Evolutionary conservation across 2,113 vertebrate genomes (phyloP), one percentile per base, ranked within the genome.

Genomic region (Columba livia): DNA sequence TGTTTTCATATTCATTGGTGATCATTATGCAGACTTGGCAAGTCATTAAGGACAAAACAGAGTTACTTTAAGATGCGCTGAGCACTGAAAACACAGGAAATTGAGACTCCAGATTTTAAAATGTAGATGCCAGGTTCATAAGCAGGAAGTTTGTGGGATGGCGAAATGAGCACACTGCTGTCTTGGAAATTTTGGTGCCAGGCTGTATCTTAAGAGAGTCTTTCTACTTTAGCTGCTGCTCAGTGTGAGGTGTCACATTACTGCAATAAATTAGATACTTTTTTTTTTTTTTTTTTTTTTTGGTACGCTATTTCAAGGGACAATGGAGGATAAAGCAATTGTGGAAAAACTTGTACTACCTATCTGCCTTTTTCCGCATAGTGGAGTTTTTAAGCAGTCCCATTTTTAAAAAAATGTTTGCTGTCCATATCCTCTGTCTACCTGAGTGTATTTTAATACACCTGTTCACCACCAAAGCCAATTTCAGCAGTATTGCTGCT

Each of bases 371-470:
- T 74, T 34, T 89, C 34, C 1, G 3, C 28, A 26, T 34, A 54
- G n/a, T 18, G 36, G 34, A 86, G 14, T 81, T 90, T 56, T 47
- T 19, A 78, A 64, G 4, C 38, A 80, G 10, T 78, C 18, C 6
- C 14, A 4, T 85, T 95, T 89, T 36, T 11, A 3, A 3, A 38
- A 79, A 85, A 79, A 85, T 53, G 10, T 72, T 82, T 84, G 48
- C 64, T 90, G 71, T 89, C 81, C 57, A 32, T 84, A 67, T 87
- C 31, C 23, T 82, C 3, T 28, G 50, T 48, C 74, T 94, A 53
- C 11, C 60, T 79, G 56, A 56, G 17, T 83, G n/a, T 38, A 44
- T 95, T 96, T 90, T 91, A 73, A 93, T 82, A 51, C 44, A 82
- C 17, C 48, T 80, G 2, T 74, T 96, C 51, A 61, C 73, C 12